phyloP scores from a whole-genome alignment of 2,797 vertebrate species.

The Tenualosa ilisha region DNA sequence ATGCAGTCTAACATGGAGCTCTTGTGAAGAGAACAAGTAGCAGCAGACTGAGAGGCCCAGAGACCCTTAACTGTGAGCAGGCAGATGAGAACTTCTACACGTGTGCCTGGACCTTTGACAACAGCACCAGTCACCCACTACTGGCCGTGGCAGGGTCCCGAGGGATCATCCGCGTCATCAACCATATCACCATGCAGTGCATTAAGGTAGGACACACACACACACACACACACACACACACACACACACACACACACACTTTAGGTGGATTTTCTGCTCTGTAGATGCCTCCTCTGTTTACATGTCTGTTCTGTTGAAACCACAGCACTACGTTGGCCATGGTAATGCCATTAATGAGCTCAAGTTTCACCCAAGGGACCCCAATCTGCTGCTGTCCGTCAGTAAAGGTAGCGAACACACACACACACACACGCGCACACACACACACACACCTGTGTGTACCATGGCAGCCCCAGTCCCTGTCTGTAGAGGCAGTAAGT shows the following conservation, averaged over 20 bases:
- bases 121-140: slow-evolving; percentile 95
- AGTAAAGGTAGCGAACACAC: slow-evolving; percentile 87
- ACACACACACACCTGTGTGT: too few relatives aligned
- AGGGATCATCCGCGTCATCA: slow-evolving; percentile 97
- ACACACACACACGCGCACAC: too few relatives aligned
- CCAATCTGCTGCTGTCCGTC: slow-evolving; percentile 96
- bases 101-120: slow-evolving; percentile 97
- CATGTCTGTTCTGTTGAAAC: slow-evolving; percentile 10
- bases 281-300: too few relatives aligned
- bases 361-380: slow-evolving; percentile 97
- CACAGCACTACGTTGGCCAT: slow-evolving; percentile 96
- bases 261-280: too few relatives aligned
- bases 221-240: too few relatives aligned
- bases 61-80: slow-evolving; percentile 60
- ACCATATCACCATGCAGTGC: slow-evolving; percentile 99
- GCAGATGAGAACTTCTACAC: slow-evolving; percentile 99
- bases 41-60: too few relatives aligned
- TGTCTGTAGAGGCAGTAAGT: too few relatives aligned
- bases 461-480: too few relatives aligned
- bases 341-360: slow-evolving; percentile 99
- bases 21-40: not conserved
- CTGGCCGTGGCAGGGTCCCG: slow-evolving; percentile 95
- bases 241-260: too few relatives aligned
- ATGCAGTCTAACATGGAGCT: not conserved
- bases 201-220: slow-evolving; percentile 82